These are phyloP conservation scores for Chiridota heheva DNA, from an alignment of 35 echinoderm and acorn worm genomes.

Conservation along the genomic window DNA sequence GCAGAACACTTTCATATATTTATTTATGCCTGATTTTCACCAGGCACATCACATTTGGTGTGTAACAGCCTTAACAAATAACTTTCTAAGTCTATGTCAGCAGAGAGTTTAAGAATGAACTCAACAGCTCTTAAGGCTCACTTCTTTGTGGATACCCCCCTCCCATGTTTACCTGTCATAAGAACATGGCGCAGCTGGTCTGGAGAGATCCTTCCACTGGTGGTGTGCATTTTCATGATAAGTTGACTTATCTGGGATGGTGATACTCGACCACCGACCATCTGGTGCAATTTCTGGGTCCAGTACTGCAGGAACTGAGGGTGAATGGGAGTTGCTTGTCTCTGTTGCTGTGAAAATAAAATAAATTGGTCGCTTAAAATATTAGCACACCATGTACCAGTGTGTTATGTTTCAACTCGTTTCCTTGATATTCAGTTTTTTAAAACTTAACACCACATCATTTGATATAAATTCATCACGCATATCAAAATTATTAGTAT, in stretches of 20 bases:
- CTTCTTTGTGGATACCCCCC: too few relatives aligned
- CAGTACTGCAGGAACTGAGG: slow-evolving; percentile 56
- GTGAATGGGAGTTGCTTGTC: background rate
- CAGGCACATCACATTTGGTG: too few relatives aligned
- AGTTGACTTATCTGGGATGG: slow-evolving; percentile 77
- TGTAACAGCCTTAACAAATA: too few relatives aligned
- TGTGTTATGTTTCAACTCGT: background rate
- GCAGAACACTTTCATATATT: too few relatives aligned
- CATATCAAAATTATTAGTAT: background rate
- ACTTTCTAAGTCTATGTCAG: too few relatives aligned
- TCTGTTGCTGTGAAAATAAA: slow-evolving; percentile 7
- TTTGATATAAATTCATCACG: background rate
- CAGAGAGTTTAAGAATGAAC: too few relatives aligned
- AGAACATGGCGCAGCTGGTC: slow-evolving; percentile 61
- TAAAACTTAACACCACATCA: too few relatives aligned
- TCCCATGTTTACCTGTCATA: slow-evolving; percentile 44
- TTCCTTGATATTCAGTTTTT: background rate
- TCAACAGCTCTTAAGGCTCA: too few relatives aligned
- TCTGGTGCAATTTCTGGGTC: slow-evolving; percentile 71
- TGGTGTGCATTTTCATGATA: slow-evolving; percentile 56
- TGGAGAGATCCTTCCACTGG: slow-evolving; percentile 73
- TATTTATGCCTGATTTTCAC: too few relatives aligned
- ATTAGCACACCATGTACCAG: background rate
- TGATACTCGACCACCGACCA: slow-evolving; percentile 67
- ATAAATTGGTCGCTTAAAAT: background rate